Base-by-base conservation (phyloP, 1,140 invertebrate genomes). In the Papilio dardanus region DNA sequence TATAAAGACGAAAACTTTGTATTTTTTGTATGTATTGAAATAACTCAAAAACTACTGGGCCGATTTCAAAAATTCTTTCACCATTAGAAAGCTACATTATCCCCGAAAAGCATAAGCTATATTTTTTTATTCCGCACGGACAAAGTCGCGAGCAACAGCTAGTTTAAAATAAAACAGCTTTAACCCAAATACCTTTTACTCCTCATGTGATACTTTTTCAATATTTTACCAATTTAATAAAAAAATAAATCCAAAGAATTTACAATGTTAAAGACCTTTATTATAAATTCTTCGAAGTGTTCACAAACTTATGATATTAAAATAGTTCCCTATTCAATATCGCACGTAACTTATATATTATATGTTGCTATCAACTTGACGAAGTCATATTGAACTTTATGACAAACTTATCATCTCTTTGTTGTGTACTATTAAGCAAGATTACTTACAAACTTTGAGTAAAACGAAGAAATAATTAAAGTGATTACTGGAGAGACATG, bases 291-390 rank as follows among this genome's bases (percentile, higher is more conserved):
- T 40, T 14, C 24, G 66, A 68, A 68, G 19, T 40, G 33, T 68
- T 35, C 10, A 10, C 66, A 40, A 68, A 68, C 66, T 67, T 67
- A 5, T 68, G 66, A 68, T 68, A 68, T 68, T 68, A 68, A 68
- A 68, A 68, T 68, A 68, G 66, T 68, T 68, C 66, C 8, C 24
- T 68, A 68, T 68, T n/a, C 66, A 68, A 16, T 68, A 19, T 16
- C 24, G n/a, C 33, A 24, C 8, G 33, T 68, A 68, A 68, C 35
- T 12, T 58, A 24, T 28, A 50, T 7, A 50, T 1, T 50, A n/a
- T 58, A 28, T 58, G 24, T 28, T 28, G 54, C 3, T 16, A 46
- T 46, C 42, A 46, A 50, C 24, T 28, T 58, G 24, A 24, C 24
- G 16, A 28, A 58, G 54, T 58, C 54, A 58, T 58, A 58, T 24